phyloP scores from a whole-genome alignment of 2,797 vertebrate genomes.

The Notamacropus eugenii region DNA sequence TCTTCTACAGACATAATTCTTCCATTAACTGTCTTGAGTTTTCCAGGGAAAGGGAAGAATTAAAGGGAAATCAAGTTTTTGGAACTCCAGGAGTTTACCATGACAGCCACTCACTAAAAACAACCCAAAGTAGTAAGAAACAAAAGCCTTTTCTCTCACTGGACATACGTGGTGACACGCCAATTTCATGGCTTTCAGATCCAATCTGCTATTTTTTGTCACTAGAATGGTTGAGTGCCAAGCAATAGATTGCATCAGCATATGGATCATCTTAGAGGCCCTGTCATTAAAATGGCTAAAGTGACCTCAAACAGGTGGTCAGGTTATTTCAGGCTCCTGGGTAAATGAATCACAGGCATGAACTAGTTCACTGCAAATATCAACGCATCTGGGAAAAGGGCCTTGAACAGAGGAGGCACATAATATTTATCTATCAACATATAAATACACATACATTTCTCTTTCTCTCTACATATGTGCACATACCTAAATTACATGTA shows the following conservation, averaged over 20 bases:
- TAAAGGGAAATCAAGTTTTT: background rate
- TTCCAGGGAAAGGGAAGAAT: background rate
- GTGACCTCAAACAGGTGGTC: background rate
- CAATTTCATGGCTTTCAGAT: conserved; percentile 7
- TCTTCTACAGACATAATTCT: background rate
- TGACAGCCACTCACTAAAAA: background rate
- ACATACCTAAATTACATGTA: background rate
- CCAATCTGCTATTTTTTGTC: background rate
- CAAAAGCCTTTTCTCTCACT: background rate
- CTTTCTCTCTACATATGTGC: background rate
- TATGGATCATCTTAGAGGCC: background rate
- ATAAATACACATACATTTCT: background rate
- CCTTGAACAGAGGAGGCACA: background rate
- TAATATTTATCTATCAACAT: background rate
- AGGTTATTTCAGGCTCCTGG: background rate
- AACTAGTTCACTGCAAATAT: background rate
- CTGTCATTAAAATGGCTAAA: background rate
- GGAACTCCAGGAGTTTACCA: background rate
- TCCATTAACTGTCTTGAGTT: background rate
- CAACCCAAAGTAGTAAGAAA: background rate
- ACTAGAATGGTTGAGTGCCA: background rate
- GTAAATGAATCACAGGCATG: background rate
- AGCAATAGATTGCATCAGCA: background rate
- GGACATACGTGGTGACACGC: background rate
- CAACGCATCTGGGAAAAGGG: background rate